A percentile compares a stretch with the other conserved stretches of the same genome.
phyloP scores from a whole-genome alignment of 2,113 vertebrate genomes.

The Platycercus adscitus region DNA sequence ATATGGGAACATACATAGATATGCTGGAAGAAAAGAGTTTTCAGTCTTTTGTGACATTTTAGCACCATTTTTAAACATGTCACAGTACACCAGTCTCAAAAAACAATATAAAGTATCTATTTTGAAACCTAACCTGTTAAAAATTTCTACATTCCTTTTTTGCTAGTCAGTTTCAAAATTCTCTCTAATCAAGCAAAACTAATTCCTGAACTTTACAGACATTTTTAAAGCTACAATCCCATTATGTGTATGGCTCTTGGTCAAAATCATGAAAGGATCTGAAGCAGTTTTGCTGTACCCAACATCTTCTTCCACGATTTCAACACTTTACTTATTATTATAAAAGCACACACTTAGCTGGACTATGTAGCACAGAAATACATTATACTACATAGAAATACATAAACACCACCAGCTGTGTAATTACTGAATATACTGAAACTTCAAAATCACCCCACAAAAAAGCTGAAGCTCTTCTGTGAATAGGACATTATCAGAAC shows the following conservation, averaged over 20 bases:
- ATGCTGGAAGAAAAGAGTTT: background rate
- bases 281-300: background rate
- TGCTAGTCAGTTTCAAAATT: background rate
- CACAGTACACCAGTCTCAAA: background rate
- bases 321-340: background rate
- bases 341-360: background rate
- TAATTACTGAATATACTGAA: background rate
- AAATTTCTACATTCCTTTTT: background rate
- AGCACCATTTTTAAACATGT: background rate
- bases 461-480: background rate
- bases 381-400: background rate
- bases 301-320: background rate
- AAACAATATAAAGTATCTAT: background rate
- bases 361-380: background rate
- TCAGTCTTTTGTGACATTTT: background rate
- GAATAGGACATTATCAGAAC: background rate
- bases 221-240: background rate
- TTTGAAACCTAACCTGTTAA: background rate
- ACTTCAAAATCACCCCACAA: background rate
- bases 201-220: background rate
- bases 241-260: background rate
- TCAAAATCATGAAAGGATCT: background rate
- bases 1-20: background rate
- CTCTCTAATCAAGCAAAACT: background rate
- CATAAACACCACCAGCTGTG: background rate